These are phyloP conservation scores for Pedionomus torquatus DNA, from an alignment of 2,113 vertebrate genomes.

Conservation along the genomic window DNA sequence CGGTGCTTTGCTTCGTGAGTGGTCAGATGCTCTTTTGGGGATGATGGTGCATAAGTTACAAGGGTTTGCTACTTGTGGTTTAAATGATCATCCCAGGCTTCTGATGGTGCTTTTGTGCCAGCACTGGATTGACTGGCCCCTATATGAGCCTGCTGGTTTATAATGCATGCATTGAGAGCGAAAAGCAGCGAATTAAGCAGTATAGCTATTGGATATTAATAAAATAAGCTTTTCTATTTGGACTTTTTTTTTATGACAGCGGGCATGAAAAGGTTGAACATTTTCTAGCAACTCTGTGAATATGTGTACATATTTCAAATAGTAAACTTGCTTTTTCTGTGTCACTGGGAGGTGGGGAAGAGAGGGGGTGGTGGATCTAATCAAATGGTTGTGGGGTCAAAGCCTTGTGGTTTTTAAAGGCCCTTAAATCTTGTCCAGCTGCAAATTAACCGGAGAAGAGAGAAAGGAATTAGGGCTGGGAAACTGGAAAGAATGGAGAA, in stretches of 20 bases:
- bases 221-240: constrained; percentile 1
- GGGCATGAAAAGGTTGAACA: neutral
- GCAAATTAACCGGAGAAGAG: constrained; percentile 63
- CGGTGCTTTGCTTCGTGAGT: rapidly evolving
- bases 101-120: neutral
- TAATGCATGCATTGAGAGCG: neutral
- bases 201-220: neutral
- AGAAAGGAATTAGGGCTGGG: constrained; percentile 32
- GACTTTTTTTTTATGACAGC: neutral
- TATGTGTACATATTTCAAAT: constrained; percentile 45
- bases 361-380: constrained; percentile 60
- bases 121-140: neutral
- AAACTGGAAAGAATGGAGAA: constrained; percentile 67
- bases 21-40: neutral
- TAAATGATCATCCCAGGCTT: neutral
- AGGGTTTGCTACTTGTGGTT: neutral
- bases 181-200: neutral
- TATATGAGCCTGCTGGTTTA: neutral
- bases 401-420: constrained; percentile 76
- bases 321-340: constrained; percentile 80
- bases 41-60: rapidly evolving
- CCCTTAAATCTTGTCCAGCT: constrained; percentile 91
- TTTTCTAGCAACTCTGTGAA: neutral
- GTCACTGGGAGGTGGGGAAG: constrained; percentile 50
- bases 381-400: constrained; percentile 73